phyloP scores from a whole-genome alignment of 2,888 invertebrate species.

The Acronicta alni region DNA sequence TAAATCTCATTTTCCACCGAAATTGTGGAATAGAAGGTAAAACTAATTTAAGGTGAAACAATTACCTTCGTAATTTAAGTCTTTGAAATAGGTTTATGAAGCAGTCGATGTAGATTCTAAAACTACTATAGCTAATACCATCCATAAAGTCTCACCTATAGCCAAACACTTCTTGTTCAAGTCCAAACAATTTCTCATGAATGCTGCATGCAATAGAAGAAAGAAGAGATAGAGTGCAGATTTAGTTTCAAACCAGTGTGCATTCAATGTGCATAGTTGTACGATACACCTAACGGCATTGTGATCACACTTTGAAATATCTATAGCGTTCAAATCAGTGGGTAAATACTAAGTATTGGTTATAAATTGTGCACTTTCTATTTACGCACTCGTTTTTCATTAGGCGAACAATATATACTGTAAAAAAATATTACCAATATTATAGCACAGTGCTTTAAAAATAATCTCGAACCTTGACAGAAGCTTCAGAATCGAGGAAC shows the following conservation, averaged over 20 bases:
- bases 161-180: conserved; percentile 93
- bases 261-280: conserved; percentile 60
- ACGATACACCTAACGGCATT: conserved; percentile 54
- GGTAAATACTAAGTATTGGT: background rate
- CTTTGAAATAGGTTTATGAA: conserved; percentile 13
- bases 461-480: conserved; percentile 25
- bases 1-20: background rate
- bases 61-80: too few relatives aligned
- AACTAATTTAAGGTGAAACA: too few relatives aligned
- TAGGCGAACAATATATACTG: conserved; percentile 1
- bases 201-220: conserved; percentile 93
- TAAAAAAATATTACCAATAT: conserved; percentile 5
- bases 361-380: conserved; percentile 37
- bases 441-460: conserved; percentile 31
- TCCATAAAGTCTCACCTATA: conserved; percentile 89
- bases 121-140: conserved; percentile 46
- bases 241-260: conserved; percentile 67
- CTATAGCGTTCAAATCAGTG: conserved; percentile 21
- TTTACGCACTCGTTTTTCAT: conserved; percentile 28
- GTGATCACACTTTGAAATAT: conserved; percentile 44
- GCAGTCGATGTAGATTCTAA: conserved; percentile 27
- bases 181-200: conserved; percentile 94
- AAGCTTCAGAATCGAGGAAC: conserved; percentile 14
- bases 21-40: background rate
- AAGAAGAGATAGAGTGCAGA: conserved; percentile 86